phyloP scores from a whole-genome alignment of 35 echinoderm and acorn worm species.

The Eucidaris tribuloides region DNA sequence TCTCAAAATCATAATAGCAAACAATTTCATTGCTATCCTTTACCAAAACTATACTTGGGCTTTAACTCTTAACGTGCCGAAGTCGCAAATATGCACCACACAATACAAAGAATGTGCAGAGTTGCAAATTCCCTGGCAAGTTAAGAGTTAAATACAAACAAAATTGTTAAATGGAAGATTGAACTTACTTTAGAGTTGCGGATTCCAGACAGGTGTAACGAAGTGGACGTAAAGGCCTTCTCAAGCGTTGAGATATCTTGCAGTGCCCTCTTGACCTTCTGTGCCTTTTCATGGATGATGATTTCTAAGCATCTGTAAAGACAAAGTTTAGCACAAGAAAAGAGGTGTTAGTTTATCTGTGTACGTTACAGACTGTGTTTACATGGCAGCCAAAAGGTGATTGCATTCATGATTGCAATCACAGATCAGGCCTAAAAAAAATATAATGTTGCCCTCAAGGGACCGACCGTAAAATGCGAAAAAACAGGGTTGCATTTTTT shows the following conservation, averaged over 20 bases:
- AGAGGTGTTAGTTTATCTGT: too few relatives aligned
- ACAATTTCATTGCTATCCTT: not conserved
- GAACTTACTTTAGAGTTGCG: conserved; percentile 66
- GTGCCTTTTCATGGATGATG: conserved; percentile 82
- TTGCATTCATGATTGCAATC: not conserved
- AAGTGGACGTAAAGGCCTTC: conserved; percentile 60
- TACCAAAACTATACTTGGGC: not conserved
- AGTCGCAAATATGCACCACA: not conserved
- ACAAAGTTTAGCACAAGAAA: not conserved
- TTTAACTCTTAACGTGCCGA: not conserved
- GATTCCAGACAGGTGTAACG: conserved; percentile 73
- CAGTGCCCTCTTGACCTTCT: conserved; percentile 72
- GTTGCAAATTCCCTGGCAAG: too few relatives aligned
- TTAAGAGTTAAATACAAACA: too few relatives aligned
- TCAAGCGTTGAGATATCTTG: conserved; percentile 90
- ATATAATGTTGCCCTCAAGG: too few relatives aligned
- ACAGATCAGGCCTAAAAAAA: too few relatives aligned
- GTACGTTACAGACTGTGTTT: too few relatives aligned
- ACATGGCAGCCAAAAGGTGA: not conserved
- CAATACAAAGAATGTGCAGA: not conserved
- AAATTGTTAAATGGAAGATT: too few relatives aligned
- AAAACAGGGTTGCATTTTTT: too few relatives aligned
- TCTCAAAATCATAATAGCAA: not conserved
- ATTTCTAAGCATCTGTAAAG: conserved; percentile 75
- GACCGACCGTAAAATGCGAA: too few relatives aligned